These are phyloP conservation scores for Chamaetylas fuelleborni DNA, from an alignment of 2,113 vertebrate genomes.

Conservation along the genomic window DNA sequence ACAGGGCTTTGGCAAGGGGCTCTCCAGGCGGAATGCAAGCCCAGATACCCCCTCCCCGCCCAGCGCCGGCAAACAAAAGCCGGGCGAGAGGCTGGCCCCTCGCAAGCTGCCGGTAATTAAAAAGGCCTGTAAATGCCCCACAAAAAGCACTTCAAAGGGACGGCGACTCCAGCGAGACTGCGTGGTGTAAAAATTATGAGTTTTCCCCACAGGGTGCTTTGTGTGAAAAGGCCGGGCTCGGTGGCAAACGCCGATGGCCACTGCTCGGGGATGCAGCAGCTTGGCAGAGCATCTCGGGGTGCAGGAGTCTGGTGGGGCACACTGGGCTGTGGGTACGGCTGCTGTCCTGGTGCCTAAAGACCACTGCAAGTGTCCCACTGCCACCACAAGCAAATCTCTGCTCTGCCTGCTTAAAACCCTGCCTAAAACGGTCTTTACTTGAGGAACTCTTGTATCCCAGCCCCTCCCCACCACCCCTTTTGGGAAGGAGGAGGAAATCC, in stretches of 20 bases:
- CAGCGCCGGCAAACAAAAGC: conserved; percentile 77
- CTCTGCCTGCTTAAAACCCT: not conserved
- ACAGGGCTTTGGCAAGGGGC: not conserved
- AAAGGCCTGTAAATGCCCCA: conserved; percentile 80
- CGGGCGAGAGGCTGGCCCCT: conserved; percentile 73
- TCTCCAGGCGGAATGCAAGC: not conserved
- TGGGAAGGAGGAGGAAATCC: not conserved
- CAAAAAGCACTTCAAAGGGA: conserved; percentile 84
- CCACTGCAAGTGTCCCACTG: not conserved
- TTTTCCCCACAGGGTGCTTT: conserved; percentile 74
- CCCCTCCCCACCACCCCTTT: not conserved
- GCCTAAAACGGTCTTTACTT: conserved; percentile 1
- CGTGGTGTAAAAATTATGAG: conserved; percentile 80
- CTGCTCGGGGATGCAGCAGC: not conserved
- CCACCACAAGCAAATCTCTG: not conserved
- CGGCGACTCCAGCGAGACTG: conserved; percentile 68
- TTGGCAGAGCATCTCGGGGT: not conserved
- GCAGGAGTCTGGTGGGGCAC: not conserved
- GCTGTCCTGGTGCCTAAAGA: not conserved
- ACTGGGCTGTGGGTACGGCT: fast-evolving
- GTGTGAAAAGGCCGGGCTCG: conserved; percentile 69
- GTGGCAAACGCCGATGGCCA: conserved; percentile 47
- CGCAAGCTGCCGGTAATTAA: conserved; percentile 83
- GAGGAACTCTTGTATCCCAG: not conserved
- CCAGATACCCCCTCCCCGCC: conserved; percentile 11